Evolutionary conservation across 2,113 vertebrate species (phyloP).

Genomic region (Mionectes macconnelli): DNA sequence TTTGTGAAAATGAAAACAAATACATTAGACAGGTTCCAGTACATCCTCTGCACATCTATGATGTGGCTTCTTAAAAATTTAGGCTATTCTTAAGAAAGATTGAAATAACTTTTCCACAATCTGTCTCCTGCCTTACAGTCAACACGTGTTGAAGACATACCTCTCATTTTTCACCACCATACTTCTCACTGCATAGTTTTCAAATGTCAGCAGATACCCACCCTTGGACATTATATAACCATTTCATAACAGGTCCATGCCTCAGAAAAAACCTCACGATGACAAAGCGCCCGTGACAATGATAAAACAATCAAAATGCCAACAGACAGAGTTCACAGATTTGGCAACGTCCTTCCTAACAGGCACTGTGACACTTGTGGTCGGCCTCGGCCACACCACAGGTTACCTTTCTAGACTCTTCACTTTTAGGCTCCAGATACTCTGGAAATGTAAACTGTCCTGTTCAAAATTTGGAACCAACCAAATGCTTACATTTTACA

Average conservation of each 20-base stretch:
- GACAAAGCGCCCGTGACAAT: background rate
- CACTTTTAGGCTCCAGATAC: background rate
- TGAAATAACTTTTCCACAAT: constrained; percentile 47
- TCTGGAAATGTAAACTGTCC: background rate
- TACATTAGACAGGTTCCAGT: background rate
- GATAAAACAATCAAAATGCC: background rate
- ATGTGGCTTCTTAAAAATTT: background rate
- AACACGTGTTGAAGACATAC: constrained; percentile 16
- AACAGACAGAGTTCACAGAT: background rate
- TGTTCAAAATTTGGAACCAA: background rate
- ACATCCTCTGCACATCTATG: background rate
- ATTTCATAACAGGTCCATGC: constrained; percentile 47
- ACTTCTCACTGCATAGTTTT: constrained; percentile 50
- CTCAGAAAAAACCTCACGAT: background rate
- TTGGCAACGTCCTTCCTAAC: background rate
- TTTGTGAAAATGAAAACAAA: background rate
- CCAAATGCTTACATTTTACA: background rate
- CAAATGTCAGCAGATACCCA: constrained; percentile 49
- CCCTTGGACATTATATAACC: constrained; percentile 49
- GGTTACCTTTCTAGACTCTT: background rate
- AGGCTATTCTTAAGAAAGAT: constrained; percentile 11
- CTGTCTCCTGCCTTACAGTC: constrained; percentile 41
- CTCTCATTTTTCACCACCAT: constrained; percentile 44
- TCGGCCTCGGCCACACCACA: background rate
- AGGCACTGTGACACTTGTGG: background rate